Evolutionary conservation across 2,888 invertebrate species (phyloP).

Genomic region (Pyrrhosoma nymphula): DNA sequence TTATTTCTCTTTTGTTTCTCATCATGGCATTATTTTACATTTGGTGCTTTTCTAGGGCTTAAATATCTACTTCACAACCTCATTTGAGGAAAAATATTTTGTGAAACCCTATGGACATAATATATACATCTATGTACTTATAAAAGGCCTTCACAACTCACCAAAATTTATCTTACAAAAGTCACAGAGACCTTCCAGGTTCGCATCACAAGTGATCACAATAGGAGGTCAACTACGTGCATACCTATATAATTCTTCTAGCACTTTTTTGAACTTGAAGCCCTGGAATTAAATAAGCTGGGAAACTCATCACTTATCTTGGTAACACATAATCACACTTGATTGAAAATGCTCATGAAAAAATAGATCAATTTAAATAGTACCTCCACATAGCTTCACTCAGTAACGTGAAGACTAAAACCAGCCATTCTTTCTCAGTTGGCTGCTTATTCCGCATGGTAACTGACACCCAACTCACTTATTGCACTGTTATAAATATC

Average conservation of each 20-base stretch:
- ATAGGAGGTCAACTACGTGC: slow-evolving; percentile 65
- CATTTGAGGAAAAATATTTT: slow-evolving; percentile 65
- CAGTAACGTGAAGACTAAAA: slow-evolving; percentile 62
- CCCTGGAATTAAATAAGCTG: slow-evolving; percentile 64
- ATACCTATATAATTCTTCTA: slow-evolving; percentile 52
- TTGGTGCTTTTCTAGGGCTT: slow-evolving; percentile 64
- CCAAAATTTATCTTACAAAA: slow-evolving; percentile 66
- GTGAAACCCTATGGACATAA: slow-evolving; percentile 65
- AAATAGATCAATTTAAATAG: slow-evolving; percentile 63
- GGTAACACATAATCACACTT: slow-evolving; percentile 60
- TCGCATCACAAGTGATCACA: slow-evolving; percentile 59
- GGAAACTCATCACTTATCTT: slow-evolving; percentile 62
- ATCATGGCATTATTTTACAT: slow-evolving; percentile 63
- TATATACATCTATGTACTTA: slow-evolving; percentile 64
- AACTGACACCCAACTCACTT: slow-evolving; percentile 64
- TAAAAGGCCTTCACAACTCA: slow-evolving; percentile 66
- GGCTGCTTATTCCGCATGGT: slow-evolving; percentile 56
- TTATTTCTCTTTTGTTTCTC: slow-evolving; percentile 57
- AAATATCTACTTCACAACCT: slow-evolving; percentile 66
- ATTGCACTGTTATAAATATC: slow-evolving; percentile 67
- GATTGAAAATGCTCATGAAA: slow-evolving; percentile 66
- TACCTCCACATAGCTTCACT: slow-evolving; percentile 58
- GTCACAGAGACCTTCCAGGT: slow-evolving; percentile 52
- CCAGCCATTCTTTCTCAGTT: slow-evolving; percentile 24
- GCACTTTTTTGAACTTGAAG: slow-evolving; percentile 58